These are phyloP conservation scores for Aphelenchoides avenae DNA, from an alignment of 1,140 invertebrate genomes.

Conservation along the genomic window DNA sequence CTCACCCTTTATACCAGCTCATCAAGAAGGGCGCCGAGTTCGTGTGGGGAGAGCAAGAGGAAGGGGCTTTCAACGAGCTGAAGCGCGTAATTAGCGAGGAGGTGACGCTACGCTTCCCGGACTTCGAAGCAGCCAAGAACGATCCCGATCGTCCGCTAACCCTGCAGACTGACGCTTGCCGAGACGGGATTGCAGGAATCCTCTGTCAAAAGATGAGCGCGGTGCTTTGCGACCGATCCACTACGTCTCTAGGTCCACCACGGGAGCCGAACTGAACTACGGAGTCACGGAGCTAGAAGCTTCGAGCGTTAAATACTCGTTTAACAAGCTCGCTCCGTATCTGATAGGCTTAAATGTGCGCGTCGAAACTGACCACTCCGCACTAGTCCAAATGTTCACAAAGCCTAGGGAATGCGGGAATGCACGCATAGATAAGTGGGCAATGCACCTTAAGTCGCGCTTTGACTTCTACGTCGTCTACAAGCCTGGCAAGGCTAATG, in stretches of 20 bases:
- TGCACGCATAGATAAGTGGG: slow-evolving; percentile 15
- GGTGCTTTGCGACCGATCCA: slow-evolving; percentile 13
- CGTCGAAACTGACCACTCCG: slow-evolving; percentile 16
- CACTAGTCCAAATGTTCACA: slow-evolving; percentile 17
- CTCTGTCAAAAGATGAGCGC: slow-evolving; percentile 33
- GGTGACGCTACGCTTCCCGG: slow-evolving; percentile 30
- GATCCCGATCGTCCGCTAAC: slow-evolving; percentile 23
- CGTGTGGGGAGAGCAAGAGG: slow-evolving; percentile 5
- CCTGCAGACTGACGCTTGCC: slow-evolving; percentile 35
- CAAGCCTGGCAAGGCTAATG: slow-evolving; percentile 16
- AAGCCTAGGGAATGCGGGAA: slow-evolving; percentile 1
- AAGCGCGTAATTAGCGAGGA: slow-evolving; percentile 19
- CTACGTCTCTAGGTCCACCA: background rate
- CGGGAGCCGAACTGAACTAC: slow-evolving; percentile 17
- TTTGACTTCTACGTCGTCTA: slow-evolving; percentile 7
- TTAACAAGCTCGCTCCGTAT: slow-evolving; percentile 23
- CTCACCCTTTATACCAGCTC: slow-evolving; percentile 12
- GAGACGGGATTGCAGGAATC: slow-evolving; percentile 26
- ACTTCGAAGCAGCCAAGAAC: slow-evolving; percentile 10
- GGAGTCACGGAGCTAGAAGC: slow-evolving; percentile 19
- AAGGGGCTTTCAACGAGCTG: slow-evolving; percentile 28
- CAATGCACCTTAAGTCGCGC: slow-evolving; percentile 5
- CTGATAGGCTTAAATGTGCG: background rate
- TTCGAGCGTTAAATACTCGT: slow-evolving; percentile 4
- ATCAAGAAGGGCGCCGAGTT: slow-evolving; percentile 17